Conservation (phyloP, 2,888 invertebrate genomes). For the Epistrophe grossulariae region DNA sequence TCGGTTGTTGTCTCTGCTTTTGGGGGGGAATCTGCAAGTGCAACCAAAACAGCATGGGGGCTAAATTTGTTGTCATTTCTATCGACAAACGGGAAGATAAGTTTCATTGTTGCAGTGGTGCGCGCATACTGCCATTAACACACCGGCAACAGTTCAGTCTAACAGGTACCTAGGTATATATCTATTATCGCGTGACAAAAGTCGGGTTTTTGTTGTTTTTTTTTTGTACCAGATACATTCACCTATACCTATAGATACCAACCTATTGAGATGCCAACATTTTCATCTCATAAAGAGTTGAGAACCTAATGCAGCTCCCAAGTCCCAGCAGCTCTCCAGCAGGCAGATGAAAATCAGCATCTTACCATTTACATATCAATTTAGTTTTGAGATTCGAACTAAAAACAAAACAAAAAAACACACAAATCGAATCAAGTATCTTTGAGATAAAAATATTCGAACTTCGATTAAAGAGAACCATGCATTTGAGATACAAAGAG, state of each 20-base stretch:
- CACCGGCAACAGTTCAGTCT: conserved; percentile 19
- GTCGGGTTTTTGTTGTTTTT: conserved; percentile 2
- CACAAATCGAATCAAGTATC: background rate
- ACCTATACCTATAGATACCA: background rate
- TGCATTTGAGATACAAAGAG: conserved; percentile 37
- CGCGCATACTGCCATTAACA: background rate
- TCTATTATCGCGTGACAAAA: conserved; percentile 38
- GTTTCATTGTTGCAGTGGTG: conserved; percentile 47
- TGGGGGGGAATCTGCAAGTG: conserved; percentile 51
- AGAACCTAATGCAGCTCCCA: background rate
- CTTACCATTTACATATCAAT: conserved; percentile 64
- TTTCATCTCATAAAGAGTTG: background rate
- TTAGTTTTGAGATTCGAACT: conserved; percentile 36
- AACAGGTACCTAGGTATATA: conserved; percentile 33
- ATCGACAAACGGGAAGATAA: conserved; percentile 34
- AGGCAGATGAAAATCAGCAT: conserved; percentile 26
- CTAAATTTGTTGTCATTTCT: conserved; percentile 50
- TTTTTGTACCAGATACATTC: background rate
- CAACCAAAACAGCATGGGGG: conserved; percentile 48
- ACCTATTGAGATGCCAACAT: background rate
- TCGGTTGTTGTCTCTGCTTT: conserved; percentile 6
- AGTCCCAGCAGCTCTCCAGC: background rate
- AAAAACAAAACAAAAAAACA: background rate
- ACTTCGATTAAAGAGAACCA: conserved; percentile 46
- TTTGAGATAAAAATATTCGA: conserved; percentile 38